A percentile compares a stretch with the other conserved stretches of the same genome.
phyloP scores from a whole-genome alignment of 2,113 vertebrate species.

The Nesoenas mayeri region DNA sequence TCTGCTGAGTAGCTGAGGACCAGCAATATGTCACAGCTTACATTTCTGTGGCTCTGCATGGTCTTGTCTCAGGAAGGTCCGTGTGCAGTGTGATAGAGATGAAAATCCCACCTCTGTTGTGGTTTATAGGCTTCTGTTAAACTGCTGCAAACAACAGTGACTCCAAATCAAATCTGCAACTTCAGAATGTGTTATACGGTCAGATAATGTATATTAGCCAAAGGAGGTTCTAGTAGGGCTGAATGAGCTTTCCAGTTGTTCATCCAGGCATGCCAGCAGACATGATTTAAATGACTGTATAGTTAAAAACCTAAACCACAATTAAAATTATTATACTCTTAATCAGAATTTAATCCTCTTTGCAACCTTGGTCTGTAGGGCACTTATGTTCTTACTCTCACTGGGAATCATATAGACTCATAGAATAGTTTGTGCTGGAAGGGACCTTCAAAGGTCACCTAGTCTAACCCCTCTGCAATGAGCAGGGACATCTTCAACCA shows the following conservation, averaged over 20 bases:
- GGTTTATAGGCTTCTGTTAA: neutral
- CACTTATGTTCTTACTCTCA: neutral
- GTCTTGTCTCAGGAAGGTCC: neutral
- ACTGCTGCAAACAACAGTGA: neutral
- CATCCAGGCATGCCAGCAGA: neutral
- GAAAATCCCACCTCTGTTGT: neutral
- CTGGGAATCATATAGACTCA: neutral
- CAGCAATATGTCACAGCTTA: neutral
- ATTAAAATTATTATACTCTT: neutral
- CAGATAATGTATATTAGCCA: neutral
- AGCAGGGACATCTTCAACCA: no score
- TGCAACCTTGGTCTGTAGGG: neutral
- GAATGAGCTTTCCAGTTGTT: neutral
- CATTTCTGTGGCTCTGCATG: neutral
- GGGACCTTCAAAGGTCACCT: no score
- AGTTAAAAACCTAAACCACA: neutral
- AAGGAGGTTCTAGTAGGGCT: neutral
- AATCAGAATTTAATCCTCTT: neutral
- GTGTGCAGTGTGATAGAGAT: fast-evolving
- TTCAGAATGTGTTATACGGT: neutral
- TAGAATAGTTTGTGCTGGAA: no score
- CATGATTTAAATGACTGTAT: neutral
- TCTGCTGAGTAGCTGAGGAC: neutral
- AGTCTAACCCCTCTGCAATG: no score
- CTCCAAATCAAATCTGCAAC: neutral